Conservation (phyloP, 2,797 vertebrate genomes). For the Dendrocincla tyrannina region DNA sequence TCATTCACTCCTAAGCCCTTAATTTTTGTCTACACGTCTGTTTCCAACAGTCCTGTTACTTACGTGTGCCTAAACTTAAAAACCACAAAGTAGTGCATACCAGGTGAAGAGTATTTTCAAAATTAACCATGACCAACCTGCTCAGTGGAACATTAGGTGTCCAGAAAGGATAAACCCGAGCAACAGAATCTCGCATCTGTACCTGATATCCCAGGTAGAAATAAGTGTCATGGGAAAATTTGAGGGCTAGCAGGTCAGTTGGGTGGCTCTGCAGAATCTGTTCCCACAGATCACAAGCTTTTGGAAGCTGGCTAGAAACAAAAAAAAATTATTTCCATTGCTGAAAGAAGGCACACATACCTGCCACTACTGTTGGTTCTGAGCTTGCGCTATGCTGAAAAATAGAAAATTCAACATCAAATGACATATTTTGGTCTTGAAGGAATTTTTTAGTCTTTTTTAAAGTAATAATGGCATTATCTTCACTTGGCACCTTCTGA, state of each 20-base stretch:
- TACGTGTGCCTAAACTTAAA: not conserved
- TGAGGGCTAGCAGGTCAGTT: slow-evolving; percentile 91
- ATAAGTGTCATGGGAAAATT: slow-evolving; percentile 87
- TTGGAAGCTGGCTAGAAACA: slow-evolving; percentile 78
- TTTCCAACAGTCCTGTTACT: not conserved
- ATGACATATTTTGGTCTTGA: not conserved
- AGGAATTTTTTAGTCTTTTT: not conserved
- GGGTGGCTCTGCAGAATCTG: slow-evolving; percentile 88
- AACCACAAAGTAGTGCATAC: fast-evolving
- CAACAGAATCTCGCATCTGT: slow-evolving; percentile 89
- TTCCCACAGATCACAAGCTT: slow-evolving; percentile 88
- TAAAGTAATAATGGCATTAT: not conserved
- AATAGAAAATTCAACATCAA: not conserved
- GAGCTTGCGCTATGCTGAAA: not conserved
- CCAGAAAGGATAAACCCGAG: slow-evolving; percentile 89
- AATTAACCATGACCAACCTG: slow-evolving; percentile 73
- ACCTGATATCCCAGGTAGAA: slow-evolving; percentile 87
- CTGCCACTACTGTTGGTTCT: not conserved
- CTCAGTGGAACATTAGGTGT: slow-evolving; percentile 84
- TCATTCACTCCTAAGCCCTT: not conserved
- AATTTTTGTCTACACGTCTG: not conserved
- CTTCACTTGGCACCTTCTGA: not conserved
- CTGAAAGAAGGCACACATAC: not conserved
- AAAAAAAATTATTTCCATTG: not conserved
- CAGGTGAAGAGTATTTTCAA: not conserved